A percentile compares a stretch with the other conserved stretches of the same genome.
Conservation (phyloP, 2,113 vertebrate species). For the Aegithalos caudatus region DNA sequence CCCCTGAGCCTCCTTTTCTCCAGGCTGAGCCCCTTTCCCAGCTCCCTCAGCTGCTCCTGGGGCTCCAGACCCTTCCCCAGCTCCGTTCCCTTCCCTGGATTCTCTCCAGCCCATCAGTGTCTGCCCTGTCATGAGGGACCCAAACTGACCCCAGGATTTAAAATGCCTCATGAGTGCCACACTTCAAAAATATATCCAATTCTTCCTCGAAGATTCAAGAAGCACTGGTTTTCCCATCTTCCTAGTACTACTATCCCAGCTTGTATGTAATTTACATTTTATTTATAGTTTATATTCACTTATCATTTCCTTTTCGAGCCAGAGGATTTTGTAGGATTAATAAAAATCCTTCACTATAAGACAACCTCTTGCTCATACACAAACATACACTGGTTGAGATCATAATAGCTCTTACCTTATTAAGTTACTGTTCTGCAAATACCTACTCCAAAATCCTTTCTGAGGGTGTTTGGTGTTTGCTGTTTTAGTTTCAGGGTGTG, state of each 20-base stretch:
- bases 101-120: accelerated
- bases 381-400: background rate
- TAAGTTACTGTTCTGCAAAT: background rate
- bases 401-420: background rate
- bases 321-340: background rate
- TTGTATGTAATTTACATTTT: background rate
- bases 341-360: background rate
- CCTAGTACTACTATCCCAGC: background rate
- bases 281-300: background rate
- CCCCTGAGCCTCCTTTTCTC: background rate
- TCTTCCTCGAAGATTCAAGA: background rate
- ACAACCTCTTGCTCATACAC: background rate
- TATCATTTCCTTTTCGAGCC: background rate
- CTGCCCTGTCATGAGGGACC: accelerated
- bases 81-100: accelerated
- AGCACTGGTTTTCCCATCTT: background rate
- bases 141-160: background rate
- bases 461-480: background rate
- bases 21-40: background rate
- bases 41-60: background rate
- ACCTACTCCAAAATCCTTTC: background rate
- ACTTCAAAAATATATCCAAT: background rate
- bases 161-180: background rate
- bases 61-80: background rate
- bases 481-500: background rate